Percentiles rank a stretch among this genome's conserved stretches.
These are phyloP conservation scores for Petrolisthes manimaculis DNA, from an alignment of 2,888 invertebrate genomes.

Conservation along the genomic window DNA sequence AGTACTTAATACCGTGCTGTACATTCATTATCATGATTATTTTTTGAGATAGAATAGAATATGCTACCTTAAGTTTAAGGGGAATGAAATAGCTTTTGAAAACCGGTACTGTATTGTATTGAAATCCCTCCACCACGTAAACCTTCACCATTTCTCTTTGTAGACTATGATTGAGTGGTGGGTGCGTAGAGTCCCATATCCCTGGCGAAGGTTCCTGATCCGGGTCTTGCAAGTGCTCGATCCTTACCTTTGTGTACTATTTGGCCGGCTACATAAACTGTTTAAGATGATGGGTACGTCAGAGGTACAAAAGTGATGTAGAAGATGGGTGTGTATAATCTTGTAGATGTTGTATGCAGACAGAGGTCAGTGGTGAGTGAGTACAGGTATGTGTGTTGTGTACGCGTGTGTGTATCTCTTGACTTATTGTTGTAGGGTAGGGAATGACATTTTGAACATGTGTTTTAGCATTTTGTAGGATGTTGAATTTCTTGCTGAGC, in stretches of 20 bases:
- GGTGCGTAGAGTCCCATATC: slow-evolving; percentile 46
- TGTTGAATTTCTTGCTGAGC: slow-evolving; percentile 27
- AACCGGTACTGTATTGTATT: background rate
- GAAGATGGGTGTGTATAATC: background rate
- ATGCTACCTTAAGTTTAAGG: too few relatives aligned
- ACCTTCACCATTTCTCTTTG: slow-evolving; percentile 31
- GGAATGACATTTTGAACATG: background rate
- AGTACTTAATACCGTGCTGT: too few relatives aligned
- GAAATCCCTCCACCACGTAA: background rate
- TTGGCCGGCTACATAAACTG: slow-evolving; percentile 49
- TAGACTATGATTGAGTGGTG: slow-evolving; percentile 58
- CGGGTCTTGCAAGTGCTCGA: slow-evolving; percentile 52
- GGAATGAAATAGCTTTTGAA: background rate
- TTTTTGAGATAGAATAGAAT: too few relatives aligned
- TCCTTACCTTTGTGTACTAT: slow-evolving; percentile 51
- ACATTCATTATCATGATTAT: too few relatives aligned
- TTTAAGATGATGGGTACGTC: slow-evolving; percentile 56
- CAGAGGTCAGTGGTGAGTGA: background rate
- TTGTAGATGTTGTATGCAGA: slow-evolving; percentile 27
- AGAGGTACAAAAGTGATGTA: background rate
- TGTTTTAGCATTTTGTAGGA: background rate
- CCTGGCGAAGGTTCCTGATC: slow-evolving; percentile 52
- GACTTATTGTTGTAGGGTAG: background rate
- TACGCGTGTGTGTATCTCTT: background rate
- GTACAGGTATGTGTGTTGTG: too few relatives aligned